Evolutionary conservation across 2,888 invertebrate genomes (phyloP), one percentile per base, ranked within the genome.

Genomic region (Metopia argyrocephala): DNA sequence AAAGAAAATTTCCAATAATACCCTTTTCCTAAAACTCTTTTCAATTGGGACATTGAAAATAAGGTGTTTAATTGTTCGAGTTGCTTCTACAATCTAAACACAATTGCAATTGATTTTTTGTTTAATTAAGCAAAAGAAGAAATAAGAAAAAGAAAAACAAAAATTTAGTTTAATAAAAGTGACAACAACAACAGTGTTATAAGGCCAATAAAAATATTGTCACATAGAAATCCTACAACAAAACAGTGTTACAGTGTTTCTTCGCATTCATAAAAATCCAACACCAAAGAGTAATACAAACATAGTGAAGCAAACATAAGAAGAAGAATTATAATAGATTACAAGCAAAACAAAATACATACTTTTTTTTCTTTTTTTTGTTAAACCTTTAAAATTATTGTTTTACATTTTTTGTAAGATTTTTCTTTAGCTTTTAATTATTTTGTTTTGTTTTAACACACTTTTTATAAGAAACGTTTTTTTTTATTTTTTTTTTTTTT

Each of bases 211-310:
- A 15, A n/a, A 3, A 2, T 15, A 15, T 38, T 38, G 38, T 12
- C 38, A 38, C 9, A 38, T 4, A 38, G n/a, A n/a, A n/a, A n/a
- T n/a, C n/a, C n/a, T n/a, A n/a, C 38, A 38, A 38, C 9, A 15
- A 12, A 38, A 12, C 12, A 38, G 38, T 15, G 12, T 15, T 38
- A 38, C 15, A 38, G 38, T 3, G 38, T 38, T 9, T 38, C n/a
- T n/a, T n/a, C 66, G 52, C 66, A 66, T 38, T 66, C 54, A 61
- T 38, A 38, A 38, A 38, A 38, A 38, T 38, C 12, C 3, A 38
- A 38, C 38, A 38, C 38, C 38, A 38, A 15, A 9, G 38, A 38
- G 1, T 15, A 38, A 38, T 15, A 12, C 12, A 12, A 31, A 15
- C 7, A 12, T 31, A 31, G 9, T 12, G 12, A 12, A 12, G 31